Evolutionary conservation across 2,797 vertebrate genomes (phyloP).

Genomic region (Crenichthys baileyi): DNA sequence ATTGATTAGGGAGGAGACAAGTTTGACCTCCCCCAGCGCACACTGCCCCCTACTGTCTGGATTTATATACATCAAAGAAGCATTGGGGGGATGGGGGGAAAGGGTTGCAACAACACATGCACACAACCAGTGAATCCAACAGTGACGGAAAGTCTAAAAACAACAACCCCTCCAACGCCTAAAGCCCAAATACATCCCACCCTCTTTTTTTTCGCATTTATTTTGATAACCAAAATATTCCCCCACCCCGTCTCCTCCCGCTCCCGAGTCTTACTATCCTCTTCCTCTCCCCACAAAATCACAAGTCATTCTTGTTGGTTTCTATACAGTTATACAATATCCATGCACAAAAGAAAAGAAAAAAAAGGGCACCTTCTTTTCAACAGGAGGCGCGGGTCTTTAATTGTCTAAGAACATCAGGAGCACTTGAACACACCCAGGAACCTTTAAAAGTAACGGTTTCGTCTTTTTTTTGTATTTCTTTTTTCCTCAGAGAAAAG

Average conservation of each 20-base stretch:
- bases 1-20: constrained; percentile 78
- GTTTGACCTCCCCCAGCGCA: constrained; percentile 78
- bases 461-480: constrained; percentile 58
- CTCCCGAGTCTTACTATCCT: constrained; percentile 69
- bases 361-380: constrained; percentile 79
- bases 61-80: constrained; percentile 84
- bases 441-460: constrained; percentile 82
- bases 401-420: constrained; percentile 92
- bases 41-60: constrained; percentile 80
- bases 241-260: constrained; percentile 70
- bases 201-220: constrained; percentile 36
- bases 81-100: constrained; percentile 67
- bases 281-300: constrained; percentile 75
- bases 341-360: constrained; percentile 93
- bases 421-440: constrained; percentile 92
- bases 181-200: constrained; percentile 68
- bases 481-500: constrained; percentile 77
- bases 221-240: constrained; percentile 73
- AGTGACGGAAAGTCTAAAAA: constrained; percentile 82
- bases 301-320: constrained; percentile 89
- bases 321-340: constrained; percentile 93
- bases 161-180: constrained; percentile 78
- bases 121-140: constrained; percentile 81
- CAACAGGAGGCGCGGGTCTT: constrained; percentile 82
- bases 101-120: constrained; percentile 68